Percentiles rank a stretch among this genome's conserved stretches.
These are phyloP conservation scores for Caenorhabditis sp. DNA, from an alignment of 2,888 invertebrate genomes.

Conservation along the genomic window DNA sequence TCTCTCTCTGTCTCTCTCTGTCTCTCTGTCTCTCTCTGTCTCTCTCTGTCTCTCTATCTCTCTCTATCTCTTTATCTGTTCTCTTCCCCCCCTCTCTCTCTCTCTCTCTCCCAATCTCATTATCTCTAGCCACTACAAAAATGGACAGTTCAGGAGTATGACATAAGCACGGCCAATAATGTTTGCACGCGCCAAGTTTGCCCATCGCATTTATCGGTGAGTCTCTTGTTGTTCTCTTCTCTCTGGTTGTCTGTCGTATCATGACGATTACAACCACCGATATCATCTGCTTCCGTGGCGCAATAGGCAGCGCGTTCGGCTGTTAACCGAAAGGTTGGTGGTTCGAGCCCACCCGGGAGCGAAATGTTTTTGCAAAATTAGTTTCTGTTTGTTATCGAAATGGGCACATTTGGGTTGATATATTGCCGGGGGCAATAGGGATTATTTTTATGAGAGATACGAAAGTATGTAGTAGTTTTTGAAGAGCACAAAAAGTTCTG, in stretches of 20 bases:
- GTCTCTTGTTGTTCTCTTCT: constrained; percentile 16
- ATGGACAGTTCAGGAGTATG: background rate
- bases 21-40: constrained; percentile 20
- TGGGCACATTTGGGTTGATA: background rate
- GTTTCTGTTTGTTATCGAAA: background rate
- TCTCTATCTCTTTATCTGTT: background rate
- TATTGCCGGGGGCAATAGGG: background rate
- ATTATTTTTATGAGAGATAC: background rate
- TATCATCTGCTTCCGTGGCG: constrained; percentile 45
- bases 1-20: constrained; percentile 16
- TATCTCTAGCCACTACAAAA: background rate
- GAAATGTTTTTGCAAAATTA: constrained; percentile 28
- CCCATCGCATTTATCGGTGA: constrained; percentile 62
- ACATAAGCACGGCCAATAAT: constrained; percentile 23
- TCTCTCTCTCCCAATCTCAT: background rate
- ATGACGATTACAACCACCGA: background rate
- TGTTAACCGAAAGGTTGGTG: constrained; percentile 72
- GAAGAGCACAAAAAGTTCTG: too few relatives aligned
- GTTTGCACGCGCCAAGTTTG: constrained; percentile 65
- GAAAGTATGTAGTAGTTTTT: too few relatives aligned
- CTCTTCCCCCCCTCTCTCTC: constrained; percentile 3
- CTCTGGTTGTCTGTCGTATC: background rate
- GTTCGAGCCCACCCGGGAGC: constrained; percentile 76
- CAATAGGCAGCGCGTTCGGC: constrained; percentile 70
- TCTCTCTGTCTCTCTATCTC: constrained; percentile 9